phyloP scores from a whole-genome alignment of 2,888 invertebrate species.

The Lottia scabra region DNA sequence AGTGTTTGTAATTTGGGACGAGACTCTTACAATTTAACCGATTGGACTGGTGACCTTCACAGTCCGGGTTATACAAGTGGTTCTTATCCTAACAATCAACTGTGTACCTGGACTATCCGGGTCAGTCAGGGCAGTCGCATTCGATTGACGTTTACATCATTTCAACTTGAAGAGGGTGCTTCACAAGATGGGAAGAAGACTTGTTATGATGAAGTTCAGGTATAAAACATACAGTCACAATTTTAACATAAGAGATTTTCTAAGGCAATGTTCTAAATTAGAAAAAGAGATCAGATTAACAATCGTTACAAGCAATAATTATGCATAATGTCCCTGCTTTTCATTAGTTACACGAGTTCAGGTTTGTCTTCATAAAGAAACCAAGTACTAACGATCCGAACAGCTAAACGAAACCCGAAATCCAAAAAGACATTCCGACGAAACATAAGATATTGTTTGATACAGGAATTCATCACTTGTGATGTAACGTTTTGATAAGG shows the following conservation, averaged over 20 bases:
- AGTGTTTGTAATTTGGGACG: slow-evolving; percentile 20
- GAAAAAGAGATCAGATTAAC: too few relatives aligned
- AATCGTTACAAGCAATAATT: too few relatives aligned
- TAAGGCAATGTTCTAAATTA: too few relatives aligned
- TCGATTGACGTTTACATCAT: slow-evolving; percentile 25
- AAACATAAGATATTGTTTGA: too few relatives aligned
- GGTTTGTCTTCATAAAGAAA: too few relatives aligned
- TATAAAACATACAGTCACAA: background rate
- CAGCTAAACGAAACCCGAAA: too few relatives aligned
- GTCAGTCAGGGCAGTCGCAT: slow-evolving; percentile 31
- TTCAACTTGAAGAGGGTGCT: slow-evolving; percentile 32
- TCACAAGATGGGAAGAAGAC: background rate
- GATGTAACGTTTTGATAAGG: too few relatives aligned
- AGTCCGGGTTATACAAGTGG: slow-evolving; percentile 25
- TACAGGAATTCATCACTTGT: too few relatives aligned
- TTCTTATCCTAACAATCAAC: slow-evolving; percentile 30
- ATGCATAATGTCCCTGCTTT: too few relatives aligned
- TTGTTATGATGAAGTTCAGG: slow-evolving; percentile 13
- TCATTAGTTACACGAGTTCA: too few relatives aligned
- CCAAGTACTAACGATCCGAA: too few relatives aligned
- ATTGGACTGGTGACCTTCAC: slow-evolving; percentile 29
- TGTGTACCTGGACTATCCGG: slow-evolving; percentile 31
- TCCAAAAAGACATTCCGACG: too few relatives aligned
- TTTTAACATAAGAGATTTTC: background rate
- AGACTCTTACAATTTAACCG: slow-evolving; percentile 19